These are phyloP conservation scores for Myotis pilosus DNA, from an alignment of 2,797 vertebrate genomes.

Conservation along the genomic window DNA sequence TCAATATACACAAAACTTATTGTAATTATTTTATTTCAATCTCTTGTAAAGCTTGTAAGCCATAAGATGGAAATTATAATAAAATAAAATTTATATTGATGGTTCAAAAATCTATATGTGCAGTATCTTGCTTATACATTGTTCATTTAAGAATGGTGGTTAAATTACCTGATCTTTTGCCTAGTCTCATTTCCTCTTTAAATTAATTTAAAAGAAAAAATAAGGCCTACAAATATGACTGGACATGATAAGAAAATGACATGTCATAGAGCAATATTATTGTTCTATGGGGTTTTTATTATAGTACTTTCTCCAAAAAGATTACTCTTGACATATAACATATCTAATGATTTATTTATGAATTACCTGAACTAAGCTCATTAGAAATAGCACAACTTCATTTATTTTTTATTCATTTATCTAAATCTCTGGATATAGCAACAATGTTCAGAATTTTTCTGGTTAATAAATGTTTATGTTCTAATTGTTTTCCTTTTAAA, in stretches of 20 bases:
- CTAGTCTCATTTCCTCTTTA: neutral
- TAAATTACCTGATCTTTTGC: neutral
- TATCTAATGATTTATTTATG: constrained; percentile 37
- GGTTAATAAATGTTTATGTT: neutral
- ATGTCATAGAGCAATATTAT: neutral
- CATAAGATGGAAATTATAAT: neutral
- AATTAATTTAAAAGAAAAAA: neutral
- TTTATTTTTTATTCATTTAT: constrained; percentile 15
- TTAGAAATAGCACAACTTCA: neutral
- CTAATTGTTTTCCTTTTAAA: constrained; percentile 13
- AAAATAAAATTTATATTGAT: neutral
- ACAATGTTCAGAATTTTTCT: constrained; percentile 16
- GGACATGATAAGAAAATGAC: neutral
- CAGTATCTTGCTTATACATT: neutral
- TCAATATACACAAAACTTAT: neutral
- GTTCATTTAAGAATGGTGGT: neutral
- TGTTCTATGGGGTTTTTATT: neutral
- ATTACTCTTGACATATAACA: neutral
- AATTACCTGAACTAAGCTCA: constrained; percentile 30
- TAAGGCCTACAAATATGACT: neutral
- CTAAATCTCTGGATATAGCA: neutral
- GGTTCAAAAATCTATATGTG: neutral
- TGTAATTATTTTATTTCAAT: neutral
- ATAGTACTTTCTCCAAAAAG: neutral
- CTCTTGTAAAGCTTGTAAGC: neutral